Evolutionary conservation across 2,113 vertebrate genomes (phyloP).

Genomic region (Pipra filicauda): DNA sequence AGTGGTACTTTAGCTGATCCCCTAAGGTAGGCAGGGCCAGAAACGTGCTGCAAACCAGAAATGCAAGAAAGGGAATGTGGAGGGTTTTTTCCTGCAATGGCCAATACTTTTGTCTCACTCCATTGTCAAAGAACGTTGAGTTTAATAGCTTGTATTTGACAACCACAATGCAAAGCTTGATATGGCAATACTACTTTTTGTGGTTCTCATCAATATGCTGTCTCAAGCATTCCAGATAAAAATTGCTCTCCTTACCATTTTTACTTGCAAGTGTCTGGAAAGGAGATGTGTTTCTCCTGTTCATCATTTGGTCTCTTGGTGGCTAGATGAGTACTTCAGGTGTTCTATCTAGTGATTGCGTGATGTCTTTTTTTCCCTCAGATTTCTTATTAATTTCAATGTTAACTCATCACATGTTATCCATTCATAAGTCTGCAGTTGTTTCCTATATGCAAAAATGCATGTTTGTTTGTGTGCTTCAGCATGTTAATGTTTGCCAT

Average conservation of each 20-base stretch:
- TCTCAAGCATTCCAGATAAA: not conserved
- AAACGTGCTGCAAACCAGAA: not conserved
- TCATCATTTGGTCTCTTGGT: not conserved
- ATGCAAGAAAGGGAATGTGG: not conserved
- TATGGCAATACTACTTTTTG: not conserved
- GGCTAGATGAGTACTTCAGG: not conserved
- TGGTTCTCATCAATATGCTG: not conserved
- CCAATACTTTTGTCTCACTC: not conserved
- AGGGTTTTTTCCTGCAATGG: not conserved
- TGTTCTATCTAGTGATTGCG: not conserved
- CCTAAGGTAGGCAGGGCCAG: not conserved
- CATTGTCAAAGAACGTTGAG: not conserved
- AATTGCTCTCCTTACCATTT: not conserved
- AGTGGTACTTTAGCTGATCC: not conserved
- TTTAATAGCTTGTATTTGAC: not conserved
- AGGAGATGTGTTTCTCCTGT: not conserved
- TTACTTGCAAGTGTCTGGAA: not conserved
- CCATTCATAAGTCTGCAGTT: fast-evolving
- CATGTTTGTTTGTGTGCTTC: not conserved
- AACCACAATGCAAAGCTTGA: not conserved
- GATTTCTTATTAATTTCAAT: not conserved
- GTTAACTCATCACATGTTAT: not conserved
- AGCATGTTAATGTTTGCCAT: not conserved
- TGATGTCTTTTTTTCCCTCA: not conserved
- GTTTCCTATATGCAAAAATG: not conserved